Base-by-base conservation (phyloP, 1,140 invertebrate species). In the Cecropterus lyciades region DNA sequence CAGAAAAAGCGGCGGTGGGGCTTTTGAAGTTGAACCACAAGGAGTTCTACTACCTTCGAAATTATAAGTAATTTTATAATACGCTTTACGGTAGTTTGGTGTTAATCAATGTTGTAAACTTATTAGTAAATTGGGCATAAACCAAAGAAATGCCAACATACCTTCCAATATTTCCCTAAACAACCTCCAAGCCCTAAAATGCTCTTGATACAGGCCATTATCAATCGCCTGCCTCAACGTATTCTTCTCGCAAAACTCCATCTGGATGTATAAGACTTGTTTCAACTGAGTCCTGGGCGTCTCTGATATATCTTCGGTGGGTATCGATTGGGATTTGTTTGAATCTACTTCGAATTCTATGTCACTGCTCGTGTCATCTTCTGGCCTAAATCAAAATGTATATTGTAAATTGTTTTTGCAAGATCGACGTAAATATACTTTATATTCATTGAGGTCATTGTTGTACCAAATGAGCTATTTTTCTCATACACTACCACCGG, bases 161-260 rank as follows among this genome's bases (percentile, higher is more conserved):
- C 96, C 94, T 75, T 81, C 82, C 64, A 84, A 70, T 13, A 80
- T 80, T 67, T 86, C 83, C 48, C 98, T 93, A 84, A 99, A 99
- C 8, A 99, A 90, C 30, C 98, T 93, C 98, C 98, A 99, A 7
- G 97, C 93, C 43, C 97, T 92, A 70, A 96, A 94, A 24, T 94
- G 93, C 73, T 99, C 96, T 70, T 95, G 84, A 79, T 95, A 96
- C 6, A 99, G 88, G 15, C 94, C 94, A 74, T 96, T 95, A 89
- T 99, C 98, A 70, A 99, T 99, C 0, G 97, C 97, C 48, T 95
- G 97, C 73, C 95, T 94, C 17, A 97, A 83, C 0, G 97, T 98
- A 73, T 96, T 97, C 81, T 97, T 98, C 79, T 97, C 97, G 85
- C 96, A 98, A 87, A 97, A 97, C 92, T 97, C 97, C 97, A 97